phyloP scores from a whole-genome alignment of 2,797 vertebrate species.

The Phalloptychus januarius region DNA sequence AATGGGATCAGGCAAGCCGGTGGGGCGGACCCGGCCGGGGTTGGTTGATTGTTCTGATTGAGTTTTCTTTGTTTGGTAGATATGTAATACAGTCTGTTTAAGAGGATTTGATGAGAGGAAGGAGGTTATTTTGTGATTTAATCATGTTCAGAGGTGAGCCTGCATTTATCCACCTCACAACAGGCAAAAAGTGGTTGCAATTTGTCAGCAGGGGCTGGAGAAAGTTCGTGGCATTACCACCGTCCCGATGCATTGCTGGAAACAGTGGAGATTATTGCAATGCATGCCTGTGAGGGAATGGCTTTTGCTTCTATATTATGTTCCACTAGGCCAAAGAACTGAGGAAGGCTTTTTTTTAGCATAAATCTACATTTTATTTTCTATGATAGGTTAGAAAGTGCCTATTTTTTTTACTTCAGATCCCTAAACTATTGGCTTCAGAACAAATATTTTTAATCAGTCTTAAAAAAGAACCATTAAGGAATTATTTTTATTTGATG shows the following conservation, averaged over 20 bases:
- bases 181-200: slow-evolving; percentile 46
- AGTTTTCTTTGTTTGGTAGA: slow-evolving; percentile 85
- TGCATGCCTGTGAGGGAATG: not conserved
- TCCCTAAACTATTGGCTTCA: not conserved
- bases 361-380: not conserved
- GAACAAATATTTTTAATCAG: not conserved
- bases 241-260: slow-evolving; percentile 14
- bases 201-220: slow-evolving; percentile 23
- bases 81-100: slow-evolving; percentile 84
- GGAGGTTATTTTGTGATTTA: slow-evolving; percentile 81
- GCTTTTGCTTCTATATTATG: not conserved
- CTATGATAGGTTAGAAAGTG: not conserved
- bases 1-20: slow-evolving; percentile 83
- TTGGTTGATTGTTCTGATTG: slow-evolving; percentile 83
- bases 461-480: not conserved
- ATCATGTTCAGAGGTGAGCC: slow-evolving; percentile 80
- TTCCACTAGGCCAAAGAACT: not conserved
- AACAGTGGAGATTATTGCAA: not conserved
- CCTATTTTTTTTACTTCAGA: not conserved
- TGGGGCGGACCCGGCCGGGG: slow-evolving; percentile 56
- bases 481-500: not conserved
- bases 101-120: slow-evolving; percentile 81
- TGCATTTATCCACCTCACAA: slow-evolving; percentile 65
- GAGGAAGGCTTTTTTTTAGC: not conserved
- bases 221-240: slow-evolving; percentile 24